Percentiles rank a stretch among this genome's conserved stretches.
phyloP scores from a whole-genome alignment of 2,797 vertebrate species.

The Acropternis orthonyx region DNA sequence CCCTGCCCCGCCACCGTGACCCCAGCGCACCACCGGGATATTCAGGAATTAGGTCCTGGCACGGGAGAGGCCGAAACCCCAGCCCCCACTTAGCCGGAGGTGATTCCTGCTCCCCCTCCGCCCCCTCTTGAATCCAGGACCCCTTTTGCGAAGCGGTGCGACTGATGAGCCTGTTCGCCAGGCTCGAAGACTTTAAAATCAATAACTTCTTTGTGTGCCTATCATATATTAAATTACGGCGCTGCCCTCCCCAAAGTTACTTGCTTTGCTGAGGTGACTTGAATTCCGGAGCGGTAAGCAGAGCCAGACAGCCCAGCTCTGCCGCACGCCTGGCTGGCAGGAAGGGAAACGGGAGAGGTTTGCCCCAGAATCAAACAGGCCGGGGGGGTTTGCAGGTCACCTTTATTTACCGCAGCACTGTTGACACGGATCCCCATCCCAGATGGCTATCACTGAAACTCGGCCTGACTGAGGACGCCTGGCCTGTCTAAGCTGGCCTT shows the following conservation, averaged over 20 bases:
- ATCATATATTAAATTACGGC: neutral
- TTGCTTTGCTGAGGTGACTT: conserved; percentile 12
- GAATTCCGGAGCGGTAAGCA: neutral
- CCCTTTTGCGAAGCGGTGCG: neutral
- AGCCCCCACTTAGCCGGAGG: conserved; percentile 4
- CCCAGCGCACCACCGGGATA: neutral
- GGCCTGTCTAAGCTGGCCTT: neutral
- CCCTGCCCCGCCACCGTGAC: neutral
- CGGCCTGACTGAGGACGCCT: neutral
- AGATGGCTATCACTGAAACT: neutral
- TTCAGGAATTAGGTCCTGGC: neutral
- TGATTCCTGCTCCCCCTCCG: neutral
- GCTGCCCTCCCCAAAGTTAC: neutral
- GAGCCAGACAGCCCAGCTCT: neutral
- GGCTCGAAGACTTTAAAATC: neutral
- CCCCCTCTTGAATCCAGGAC: neutral
- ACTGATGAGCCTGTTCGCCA: neutral
- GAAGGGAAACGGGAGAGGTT: neutral
- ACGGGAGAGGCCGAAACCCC: neutral
- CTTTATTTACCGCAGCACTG: conserved; percentile 1
- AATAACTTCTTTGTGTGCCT: conserved; percentile 27
- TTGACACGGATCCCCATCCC: neutral
- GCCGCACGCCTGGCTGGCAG: neutral
- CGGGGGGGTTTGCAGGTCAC: neutral
- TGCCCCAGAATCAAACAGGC: neutral